These are phyloP conservation scores for Cisticola juncidis DNA, from an alignment of 2,113 vertebrate species.

Conservation along the genomic window DNA sequence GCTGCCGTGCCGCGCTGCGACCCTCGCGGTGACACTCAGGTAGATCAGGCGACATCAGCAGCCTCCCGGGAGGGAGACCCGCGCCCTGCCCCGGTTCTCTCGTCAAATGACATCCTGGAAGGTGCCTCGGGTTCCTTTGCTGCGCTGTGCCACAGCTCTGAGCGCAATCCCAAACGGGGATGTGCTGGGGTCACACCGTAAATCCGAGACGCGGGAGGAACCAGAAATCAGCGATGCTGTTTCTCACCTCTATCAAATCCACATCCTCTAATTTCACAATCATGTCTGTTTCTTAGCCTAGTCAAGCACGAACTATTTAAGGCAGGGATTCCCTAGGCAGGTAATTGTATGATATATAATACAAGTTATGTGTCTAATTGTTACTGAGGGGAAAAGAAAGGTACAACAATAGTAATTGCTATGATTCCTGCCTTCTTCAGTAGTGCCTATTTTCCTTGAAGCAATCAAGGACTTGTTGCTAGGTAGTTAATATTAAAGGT, in stretches of 20 bases:
- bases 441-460: conserved; percentile 22
- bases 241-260: neutral
- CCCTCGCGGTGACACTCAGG: neutral
- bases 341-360: neutral
- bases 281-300: neutral
- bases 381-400: neutral
- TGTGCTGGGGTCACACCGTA: rapidly evolving
- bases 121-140: neutral
- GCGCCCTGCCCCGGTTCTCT: neutral
- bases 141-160: neutral
- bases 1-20: neutral
- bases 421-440: neutral
- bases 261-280: neutral
- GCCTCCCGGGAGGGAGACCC: rapidly evolving
- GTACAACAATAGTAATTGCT: neutral
- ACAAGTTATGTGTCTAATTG: neutral
- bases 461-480: conserved; percentile 40
- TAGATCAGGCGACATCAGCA: rapidly evolving
- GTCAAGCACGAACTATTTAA: conserved; percentile 34
- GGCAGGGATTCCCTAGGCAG: neutral
- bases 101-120: rapidly evolving
- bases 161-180: neutral
- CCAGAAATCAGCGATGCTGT: neutral
- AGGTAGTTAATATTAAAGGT: conserved; percentile 39
- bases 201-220: neutral